Evolutionary conservation across 1,140 invertebrate genomes (phyloP).

Genomic region (Apis florea): DNA sequence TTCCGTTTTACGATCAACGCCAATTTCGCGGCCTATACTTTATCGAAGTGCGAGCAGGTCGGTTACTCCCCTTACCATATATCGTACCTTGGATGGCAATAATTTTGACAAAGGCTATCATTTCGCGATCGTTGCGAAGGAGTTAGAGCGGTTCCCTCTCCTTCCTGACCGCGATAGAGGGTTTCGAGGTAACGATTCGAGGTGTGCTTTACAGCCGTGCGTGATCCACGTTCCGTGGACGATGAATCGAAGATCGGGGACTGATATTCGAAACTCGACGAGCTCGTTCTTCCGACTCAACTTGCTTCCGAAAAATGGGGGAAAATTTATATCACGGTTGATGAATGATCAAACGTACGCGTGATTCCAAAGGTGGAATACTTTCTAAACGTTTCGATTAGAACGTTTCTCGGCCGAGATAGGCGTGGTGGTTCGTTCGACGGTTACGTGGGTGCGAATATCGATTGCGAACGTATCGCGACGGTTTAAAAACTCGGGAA

Average conservation of each 20-base stretch:
- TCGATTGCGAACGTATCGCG: too few species aligned
- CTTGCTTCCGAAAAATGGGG: too few species aligned
- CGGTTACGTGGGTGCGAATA: too few species aligned
- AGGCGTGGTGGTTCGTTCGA: too few species aligned
- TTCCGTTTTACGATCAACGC: constrained; percentile 76
- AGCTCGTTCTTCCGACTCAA: too few species aligned
- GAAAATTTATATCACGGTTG: too few species aligned
- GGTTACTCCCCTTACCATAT: constrained; percentile 30
- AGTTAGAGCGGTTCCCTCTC: constrained; percentile 47
- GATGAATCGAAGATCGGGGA: neutral
- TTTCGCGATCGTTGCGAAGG: constrained; percentile 54
- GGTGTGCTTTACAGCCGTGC: constrained; percentile 6
- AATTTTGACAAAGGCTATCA: constrained; percentile 62
- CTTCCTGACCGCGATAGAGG: constrained; percentile 19
- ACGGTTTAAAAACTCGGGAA: too few species aligned
- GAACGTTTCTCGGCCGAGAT: too few species aligned
- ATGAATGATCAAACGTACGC: too few species aligned
- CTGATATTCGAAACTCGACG: neutral
- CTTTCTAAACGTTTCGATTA: too few species aligned
- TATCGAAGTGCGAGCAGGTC: constrained; percentile 57
- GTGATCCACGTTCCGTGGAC: neutral
- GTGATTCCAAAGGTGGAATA: too few species aligned
- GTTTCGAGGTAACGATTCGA: constrained; percentile 44
- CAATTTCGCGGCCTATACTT: constrained; percentile 68
- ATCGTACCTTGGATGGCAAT: constrained; percentile 57